Base-by-base conservation (phyloP, 2,888 invertebrate species). In the Harpagoxenus sublaevis region DNA sequence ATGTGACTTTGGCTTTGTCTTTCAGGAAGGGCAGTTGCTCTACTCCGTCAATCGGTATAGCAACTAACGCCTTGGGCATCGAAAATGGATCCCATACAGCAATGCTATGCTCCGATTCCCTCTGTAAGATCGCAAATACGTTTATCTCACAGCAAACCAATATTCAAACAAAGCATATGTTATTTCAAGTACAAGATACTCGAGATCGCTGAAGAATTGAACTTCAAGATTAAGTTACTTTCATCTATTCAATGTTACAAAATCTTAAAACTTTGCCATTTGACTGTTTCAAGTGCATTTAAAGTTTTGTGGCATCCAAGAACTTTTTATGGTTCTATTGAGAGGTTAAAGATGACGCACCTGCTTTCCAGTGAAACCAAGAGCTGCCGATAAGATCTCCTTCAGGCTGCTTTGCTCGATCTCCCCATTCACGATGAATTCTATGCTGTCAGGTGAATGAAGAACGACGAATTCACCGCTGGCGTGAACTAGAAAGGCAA, bases 341-440 rank as follows among this genome's bases (percentile, higher is more conserved):
- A 57, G 0, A 71, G 2, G 23, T 77, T 10, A 15, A 62, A 39
- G 66, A 77, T 12, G 71, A 91, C 90, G 85, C 95, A 97, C 97
- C 95, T 97, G 96, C 94, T 97, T 96, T n/a, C 97, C 96, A 15
- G 97, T 97, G 88, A 97, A 96, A 70, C 98, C 98, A 87, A 97
- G 95, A 74, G 96, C 95, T 83, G 97, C 97, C n/a, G 97, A 96
- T 88, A 97, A 96, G 8, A 98, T 96, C 94, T 98, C 98, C 92
- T 96, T 96, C 2, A 97, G 94, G 4, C 96, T 95, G 91, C 96
- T 97, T 92, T 97, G 96, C 83, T 96, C 96, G 15, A 97, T 93
- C 87, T 96, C 95, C 87, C 96, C 96, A 87, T 96, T 96, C 81
- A 97, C 97, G 91, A 96, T 96, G 95, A 98, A 98, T 86, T 95